phyloP scores from a whole-genome alignment of 1,140 invertebrate species.

The Ptiloglossa arizonensis region DNA sequence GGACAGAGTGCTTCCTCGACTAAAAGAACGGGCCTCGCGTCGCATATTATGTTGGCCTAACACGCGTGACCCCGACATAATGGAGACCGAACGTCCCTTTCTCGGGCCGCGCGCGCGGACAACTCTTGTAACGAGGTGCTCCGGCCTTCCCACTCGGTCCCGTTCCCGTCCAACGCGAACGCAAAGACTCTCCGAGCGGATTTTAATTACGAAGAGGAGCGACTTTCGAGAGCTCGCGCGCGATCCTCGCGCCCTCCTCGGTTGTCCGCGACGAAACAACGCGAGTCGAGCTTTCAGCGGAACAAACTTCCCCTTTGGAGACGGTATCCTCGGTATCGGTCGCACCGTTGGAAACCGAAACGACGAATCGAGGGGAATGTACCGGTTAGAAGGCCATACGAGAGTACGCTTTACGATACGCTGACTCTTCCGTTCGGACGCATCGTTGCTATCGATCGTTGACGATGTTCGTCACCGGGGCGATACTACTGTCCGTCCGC shows the following conservation, averaged over 20 bases:
- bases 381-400: too few relatives aligned
- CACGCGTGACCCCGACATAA: conserved; percentile 58
- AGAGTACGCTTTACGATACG: too few relatives aligned
- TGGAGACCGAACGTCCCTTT: conserved; percentile 47
- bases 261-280: not conserved
- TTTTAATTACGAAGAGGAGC: conserved; percentile 47
- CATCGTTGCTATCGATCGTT: too few relatives aligned
- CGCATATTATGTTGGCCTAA: conserved; percentile 60
- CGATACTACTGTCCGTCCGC: too few relatives aligned
- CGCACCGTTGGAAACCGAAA: too few relatives aligned
- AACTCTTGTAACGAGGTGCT: conserved; percentile 54
- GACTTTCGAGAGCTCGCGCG: not conserved
- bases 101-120: conserved; percentile 19
- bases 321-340: too few relatives aligned
- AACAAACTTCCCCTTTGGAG: conserved; percentile 6
- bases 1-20: conserved; percentile 16
- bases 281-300: not conserved
- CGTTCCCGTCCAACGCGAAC: conserved; percentile 20
- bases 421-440: too few relatives aligned
- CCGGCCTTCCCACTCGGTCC: not conserved
- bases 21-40: conserved; percentile 49
- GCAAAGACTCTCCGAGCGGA: not conserved
- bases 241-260: not conserved
- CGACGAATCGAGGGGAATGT: too few relatives aligned
- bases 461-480: too few relatives aligned